Evolutionary conservation across 2,888 invertebrate genomes (phyloP), one percentile per base, ranked within the genome.

Genomic region (Seira musarum): DNA sequence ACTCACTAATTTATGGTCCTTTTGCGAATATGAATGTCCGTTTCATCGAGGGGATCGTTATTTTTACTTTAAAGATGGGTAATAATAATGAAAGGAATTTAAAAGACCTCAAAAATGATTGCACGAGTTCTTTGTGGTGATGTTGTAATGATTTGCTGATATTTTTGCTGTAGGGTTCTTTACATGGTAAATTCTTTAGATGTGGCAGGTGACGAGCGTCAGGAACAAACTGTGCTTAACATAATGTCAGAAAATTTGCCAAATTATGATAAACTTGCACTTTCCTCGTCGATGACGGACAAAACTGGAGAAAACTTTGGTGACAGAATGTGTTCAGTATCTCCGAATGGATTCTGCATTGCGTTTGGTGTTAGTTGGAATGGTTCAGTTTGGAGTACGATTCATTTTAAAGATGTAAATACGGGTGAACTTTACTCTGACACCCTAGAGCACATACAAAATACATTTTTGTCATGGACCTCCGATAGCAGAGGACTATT

Each of bases 41-140:
- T 92, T 92, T 87, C 92, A 92, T 87, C 92, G 94, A 87, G 98
- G 98, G 1, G 90, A 93, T 84, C 92, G 92, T 88, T 99, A 97
- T 89, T 99, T 95, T 89, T 97, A 95, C 90, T 94, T 93, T 87
- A 93, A 94, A 90, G 99, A 99, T 88, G 93, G 95, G 49, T 98
- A 98, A 1, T 91, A 99, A 78, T 98, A 99, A 90, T 98, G 99
- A 90, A 98, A n/a, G n/a, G n/a, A n/a, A n/a, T n/a, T n/a, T n/a
- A n/a, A n/a, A n/a, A n/a, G n/a, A n/a, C n/a, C n/a, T n/a, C n/a
- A n/a, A n/a, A n/a, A n/a, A n/a, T n/a, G n/a, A n/a, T n/a, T n/a
- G n/a, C n/a, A n/a, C n/a, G n/a, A n/a, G n/a, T n/a, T n/a, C n/a
- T n/a, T n/a, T n/a, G n/a, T n/a, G n/a, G n/a, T n/a, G n/a, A n/a